phyloP scores from a whole-genome alignment of 2,113 vertebrate species.

The Nettapus auritus region DNA sequence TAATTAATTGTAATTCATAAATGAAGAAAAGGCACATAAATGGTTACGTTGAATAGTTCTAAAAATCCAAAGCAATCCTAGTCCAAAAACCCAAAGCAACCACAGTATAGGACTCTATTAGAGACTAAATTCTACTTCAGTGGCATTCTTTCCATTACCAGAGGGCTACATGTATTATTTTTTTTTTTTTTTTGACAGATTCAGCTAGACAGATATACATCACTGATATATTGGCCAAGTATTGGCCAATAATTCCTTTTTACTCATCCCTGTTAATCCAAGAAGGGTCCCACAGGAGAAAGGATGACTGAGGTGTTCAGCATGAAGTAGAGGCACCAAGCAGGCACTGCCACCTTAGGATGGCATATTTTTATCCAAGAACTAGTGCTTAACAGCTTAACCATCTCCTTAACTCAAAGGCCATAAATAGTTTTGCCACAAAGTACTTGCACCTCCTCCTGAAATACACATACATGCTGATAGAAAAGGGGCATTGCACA shows the following conservation, averaged over 20 bases:
- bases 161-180: neutral
- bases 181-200: neutral
- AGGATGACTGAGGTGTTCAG: neutral
- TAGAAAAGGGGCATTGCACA: neutral
- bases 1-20: conserved; percentile 37
- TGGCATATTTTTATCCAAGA: neutral
- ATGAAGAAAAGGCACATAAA: neutral
- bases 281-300: neutral
- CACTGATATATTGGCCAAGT: neutral
- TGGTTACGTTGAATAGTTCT: neutral
- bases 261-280: neutral
- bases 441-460: neutral
- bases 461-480: neutral
- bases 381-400: neutral
- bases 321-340: neutral
- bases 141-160: neutral
- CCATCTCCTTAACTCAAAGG: neutral
- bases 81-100: neutral
- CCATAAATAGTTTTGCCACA: neutral
- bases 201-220: neutral
- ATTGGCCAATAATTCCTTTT: neutral
- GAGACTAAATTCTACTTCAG: neutral
- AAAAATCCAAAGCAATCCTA: conserved; percentile 5
- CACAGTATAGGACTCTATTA: neutral
- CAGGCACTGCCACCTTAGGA: neutral